A percentile compares a stretch with the other conserved stretches of the same genome.
These are phyloP conservation scores for Tillus elongatus DNA, from an alignment of 2,888 invertebrate species.

Conservation along the genomic window DNA sequence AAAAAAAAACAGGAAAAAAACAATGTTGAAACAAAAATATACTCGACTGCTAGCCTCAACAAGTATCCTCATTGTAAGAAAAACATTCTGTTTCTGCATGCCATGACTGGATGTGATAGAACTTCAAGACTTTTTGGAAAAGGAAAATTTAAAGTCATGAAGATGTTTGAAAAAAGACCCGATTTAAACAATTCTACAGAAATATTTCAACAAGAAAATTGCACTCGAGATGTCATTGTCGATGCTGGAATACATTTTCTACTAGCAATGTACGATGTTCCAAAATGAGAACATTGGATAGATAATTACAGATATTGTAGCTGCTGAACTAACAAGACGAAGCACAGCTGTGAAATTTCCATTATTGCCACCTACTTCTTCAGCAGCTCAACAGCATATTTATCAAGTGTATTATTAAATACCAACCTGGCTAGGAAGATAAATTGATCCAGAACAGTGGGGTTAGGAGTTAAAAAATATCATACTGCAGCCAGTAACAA, in stretches of 20 bases:
- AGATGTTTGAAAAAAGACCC: conserved; percentile 9
- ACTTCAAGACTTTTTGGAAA: conserved; percentile 8
- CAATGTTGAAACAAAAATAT: conserved; percentile 8
- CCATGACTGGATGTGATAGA: conserved; percentile 4
- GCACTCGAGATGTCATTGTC: conserved; percentile 10
- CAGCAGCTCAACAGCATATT: conserved; percentile 14
- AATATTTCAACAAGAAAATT: conserved; percentile 9
- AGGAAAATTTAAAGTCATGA: conserved; percentile 9
- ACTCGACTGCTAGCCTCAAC: background rate
- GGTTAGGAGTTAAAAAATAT: conserved; percentile 14
- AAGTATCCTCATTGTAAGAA: conserved; percentile 1
- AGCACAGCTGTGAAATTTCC: conserved; percentile 13
- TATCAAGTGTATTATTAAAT: conserved; percentile 16
- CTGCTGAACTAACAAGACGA: conserved; percentile 11
- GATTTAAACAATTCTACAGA: conserved; percentile 9
- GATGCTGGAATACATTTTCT: conserved; percentile 10
- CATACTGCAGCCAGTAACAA: conserved; percentile 12
- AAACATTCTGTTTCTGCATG: conserved; percentile 8
- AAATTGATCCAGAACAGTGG: conserved; percentile 16
- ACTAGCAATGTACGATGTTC: conserved; percentile 12
- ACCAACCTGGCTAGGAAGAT: conserved; percentile 15
- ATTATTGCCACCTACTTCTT: conserved; percentile 13
- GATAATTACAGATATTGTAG: conserved; percentile 8
- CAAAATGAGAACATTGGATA: conserved; percentile 7
- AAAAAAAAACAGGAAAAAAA: too few species aligned